phyloP scores from a whole-genome alignment of 2,113 vertebrate species.

The Sander lucioperca region DNA sequence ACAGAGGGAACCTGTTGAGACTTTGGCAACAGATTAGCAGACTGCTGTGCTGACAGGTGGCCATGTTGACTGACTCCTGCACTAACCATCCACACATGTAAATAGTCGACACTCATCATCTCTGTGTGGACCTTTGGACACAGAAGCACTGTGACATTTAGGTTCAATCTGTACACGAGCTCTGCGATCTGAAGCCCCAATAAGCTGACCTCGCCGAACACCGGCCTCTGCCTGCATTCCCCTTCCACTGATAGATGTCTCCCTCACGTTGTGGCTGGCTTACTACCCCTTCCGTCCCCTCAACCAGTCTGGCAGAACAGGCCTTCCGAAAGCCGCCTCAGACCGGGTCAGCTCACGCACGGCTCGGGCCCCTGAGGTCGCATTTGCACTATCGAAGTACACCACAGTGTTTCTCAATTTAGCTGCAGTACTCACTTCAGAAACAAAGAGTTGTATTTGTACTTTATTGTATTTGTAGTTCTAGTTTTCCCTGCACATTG shows the following conservation, averaged over 20 bases:
- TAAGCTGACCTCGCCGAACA: slow-evolving; percentile 2
- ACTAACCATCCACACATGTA: slow-evolving; percentile 61
- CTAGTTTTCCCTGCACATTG: slow-evolving; percentile 29
- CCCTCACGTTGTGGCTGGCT: slow-evolving; percentile 6
- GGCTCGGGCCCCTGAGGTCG: slow-evolving; percentile 36
- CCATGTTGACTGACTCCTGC: slow-evolving; percentile 44
- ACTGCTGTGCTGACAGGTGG: slow-evolving; percentile 53
- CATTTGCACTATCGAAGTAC: slow-evolving; percentile 66
- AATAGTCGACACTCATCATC: slow-evolving; percentile 55
- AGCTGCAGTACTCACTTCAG: slow-evolving; percentile 21
- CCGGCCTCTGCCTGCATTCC: slow-evolving; percentile 25
- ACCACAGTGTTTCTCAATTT: slow-evolving; percentile 10
- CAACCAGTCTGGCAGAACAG: slow-evolving; percentile 64
- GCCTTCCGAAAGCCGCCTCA: slow-evolving; percentile 40
- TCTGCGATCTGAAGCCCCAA: slow-evolving; percentile 17
- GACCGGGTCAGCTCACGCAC: slow-evolving; percentile 16
- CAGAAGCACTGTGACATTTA: slow-evolving; percentile 59
- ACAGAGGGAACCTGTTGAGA: slow-evolving; percentile 13
- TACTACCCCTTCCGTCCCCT: not conserved
- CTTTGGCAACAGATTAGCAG: slow-evolving; percentile 41
- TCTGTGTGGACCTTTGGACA: slow-evolving; percentile 43
- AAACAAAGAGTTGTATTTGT: slow-evolving; percentile 45
- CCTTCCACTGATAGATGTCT: slow-evolving; percentile 19
- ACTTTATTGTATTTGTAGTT: slow-evolving; percentile 38
- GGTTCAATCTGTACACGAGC: slow-evolving; percentile 24